phyloP scores from a whole-genome alignment of 2,888 invertebrate species.

The Sympetrum striolatum region DNA sequence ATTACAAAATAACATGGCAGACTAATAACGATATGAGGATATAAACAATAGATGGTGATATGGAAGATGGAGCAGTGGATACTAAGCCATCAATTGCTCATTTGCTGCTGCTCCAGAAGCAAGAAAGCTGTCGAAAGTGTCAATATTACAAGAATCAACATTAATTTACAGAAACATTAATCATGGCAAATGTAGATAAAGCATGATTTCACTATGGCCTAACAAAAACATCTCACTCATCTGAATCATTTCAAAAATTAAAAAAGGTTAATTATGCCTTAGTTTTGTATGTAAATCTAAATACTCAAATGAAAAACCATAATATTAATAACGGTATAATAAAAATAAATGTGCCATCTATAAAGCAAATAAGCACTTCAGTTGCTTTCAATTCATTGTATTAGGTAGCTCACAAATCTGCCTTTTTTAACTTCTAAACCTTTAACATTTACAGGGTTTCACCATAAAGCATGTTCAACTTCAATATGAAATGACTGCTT shows the following conservation, averaged over 20 bases:
- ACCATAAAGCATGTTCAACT: slow-evolving; percentile 39
- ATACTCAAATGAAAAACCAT: slow-evolving; percentile 9
- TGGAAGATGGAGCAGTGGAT: slow-evolving; percentile 38
- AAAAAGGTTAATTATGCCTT: not conserved
- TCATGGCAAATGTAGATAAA: slow-evolving; percentile 31
- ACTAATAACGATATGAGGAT: slow-evolving; percentile 37
- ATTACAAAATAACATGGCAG: slow-evolving; percentile 34
- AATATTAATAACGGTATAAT: not conserved
- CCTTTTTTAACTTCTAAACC: slow-evolving; percentile 24
- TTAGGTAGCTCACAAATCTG: slow-evolving; percentile 6
- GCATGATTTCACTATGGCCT: slow-evolving; percentile 12
- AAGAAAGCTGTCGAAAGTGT: slow-evolving; percentile 31
- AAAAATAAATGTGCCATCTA: slow-evolving; percentile 41
- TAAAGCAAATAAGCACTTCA: slow-evolving; percentile 41
- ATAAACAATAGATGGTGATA: slow-evolving; percentile 41
- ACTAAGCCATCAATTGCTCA: slow-evolving; percentile 35
- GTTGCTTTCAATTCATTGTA: slow-evolving; percentile 34
- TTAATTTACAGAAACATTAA: slow-evolving; percentile 38
- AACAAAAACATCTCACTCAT: slow-evolving; percentile 31
- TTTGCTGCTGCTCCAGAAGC: slow-evolving; percentile 42
- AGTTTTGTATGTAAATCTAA: slow-evolving; percentile 22
- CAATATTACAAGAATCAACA: slow-evolving; percentile 27
- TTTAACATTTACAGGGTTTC: slow-evolving; percentile 40
- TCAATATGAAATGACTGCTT: slow-evolving; percentile 44
- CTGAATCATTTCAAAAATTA: not conserved